Base-by-base conservation (phyloP, 1,140 invertebrate genomes). In the Hylyphantes graminicola region DNA sequence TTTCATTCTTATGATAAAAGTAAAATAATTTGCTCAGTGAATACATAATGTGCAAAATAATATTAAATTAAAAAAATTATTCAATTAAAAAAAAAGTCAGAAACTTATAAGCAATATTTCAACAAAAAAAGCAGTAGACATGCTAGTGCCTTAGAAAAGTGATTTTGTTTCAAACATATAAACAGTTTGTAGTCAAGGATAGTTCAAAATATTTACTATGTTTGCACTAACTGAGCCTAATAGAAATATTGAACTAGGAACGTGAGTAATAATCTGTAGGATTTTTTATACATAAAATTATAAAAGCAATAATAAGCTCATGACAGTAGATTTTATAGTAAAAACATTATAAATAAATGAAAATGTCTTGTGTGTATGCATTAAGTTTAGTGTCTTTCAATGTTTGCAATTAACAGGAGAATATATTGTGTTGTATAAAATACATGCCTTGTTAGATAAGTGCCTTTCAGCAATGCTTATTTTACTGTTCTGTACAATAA, bases 81-180 rank as follows among this genome's bases (percentile, higher is more conserved):
- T 53, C 11, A 17, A 53, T 53, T 51, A 7, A 8, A 11, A 68
- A 5, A 19, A 51, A 21, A 7, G 50, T 70, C 15, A 70, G n/a
- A n/a, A n/a, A n/a, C n/a, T n/a, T n/a, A n/a, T n/a, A n/a, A n/a
- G n/a, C n/a, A n/a, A n/a, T n/a, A 50, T 53, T n/a, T 13, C 5
- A 53, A 70, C 13, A n/a, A n/a, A 13, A 10, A 70, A 51, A 17
- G n/a, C 19, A 53, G 68, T 70, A 70, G 68, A n/a, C 7, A 70
- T 51, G n/a, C 17, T 70, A 70, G 68, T 70, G 68, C 68, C 68
- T 70, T 70, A 70, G 68, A 19, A 19, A 70, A 12, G 12, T 68
- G n/a, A 48, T 68, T 68, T 35, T 15, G n/a, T 67, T 7, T 67
- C 19, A 67, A 67, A 51, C 8, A 53, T 53, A 17, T 48, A 51